These are phyloP conservation scores for Elymnias hypermnestra DNA, from an alignment of 1,140 invertebrate genomes.

Conservation along the genomic window DNA sequence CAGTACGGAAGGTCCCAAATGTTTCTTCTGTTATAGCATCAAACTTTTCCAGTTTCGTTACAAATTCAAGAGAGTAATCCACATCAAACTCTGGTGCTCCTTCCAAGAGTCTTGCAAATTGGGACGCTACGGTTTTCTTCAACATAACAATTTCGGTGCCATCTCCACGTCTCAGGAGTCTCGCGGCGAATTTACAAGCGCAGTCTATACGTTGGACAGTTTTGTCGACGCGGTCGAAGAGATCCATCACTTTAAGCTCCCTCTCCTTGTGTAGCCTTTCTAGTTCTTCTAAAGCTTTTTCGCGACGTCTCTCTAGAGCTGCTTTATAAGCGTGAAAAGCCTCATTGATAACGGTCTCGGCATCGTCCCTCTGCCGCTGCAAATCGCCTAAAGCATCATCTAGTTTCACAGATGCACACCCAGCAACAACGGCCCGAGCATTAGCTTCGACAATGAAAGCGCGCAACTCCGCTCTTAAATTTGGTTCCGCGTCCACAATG, in stretches of 20 bases:
- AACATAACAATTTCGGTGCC: constrained; percentile 88
- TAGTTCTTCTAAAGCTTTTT: constrained; percentile 85
- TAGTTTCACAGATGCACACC: constrained; percentile 83
- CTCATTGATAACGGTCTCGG: constrained; percentile 89
- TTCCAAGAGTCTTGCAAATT: constrained; percentile 86
- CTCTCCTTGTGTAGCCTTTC: constrained; percentile 88
- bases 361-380: constrained; percentile 89
- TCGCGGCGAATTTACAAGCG: constrained; percentile 88
- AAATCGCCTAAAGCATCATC: constrained; percentile 89
- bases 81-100: constrained; percentile 87
- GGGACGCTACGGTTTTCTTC: constrained; percentile 84
- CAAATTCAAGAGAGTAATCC: constrained; percentile 87
- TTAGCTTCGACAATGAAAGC: constrained; percentile 84
- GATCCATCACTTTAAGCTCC: constrained; percentile 92
- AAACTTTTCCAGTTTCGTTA: constrained; percentile 87
- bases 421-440: constrained; percentile 84
- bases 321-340: constrained; percentile 90
- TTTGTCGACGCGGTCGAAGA: constrained; percentile 87
- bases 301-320: constrained; percentile 86
- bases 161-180: constrained; percentile 88
- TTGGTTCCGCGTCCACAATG: constrained; percentile 83
- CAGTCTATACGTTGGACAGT: constrained; percentile 88
- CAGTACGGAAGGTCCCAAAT: constrained; percentile 84
- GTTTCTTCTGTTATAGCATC: constrained; percentile 82
- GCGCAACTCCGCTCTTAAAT: constrained; percentile 85